phyloP scores from a whole-genome alignment of 2,797 vertebrate species.

The Rhadinocentrus ornatus region DNA sequence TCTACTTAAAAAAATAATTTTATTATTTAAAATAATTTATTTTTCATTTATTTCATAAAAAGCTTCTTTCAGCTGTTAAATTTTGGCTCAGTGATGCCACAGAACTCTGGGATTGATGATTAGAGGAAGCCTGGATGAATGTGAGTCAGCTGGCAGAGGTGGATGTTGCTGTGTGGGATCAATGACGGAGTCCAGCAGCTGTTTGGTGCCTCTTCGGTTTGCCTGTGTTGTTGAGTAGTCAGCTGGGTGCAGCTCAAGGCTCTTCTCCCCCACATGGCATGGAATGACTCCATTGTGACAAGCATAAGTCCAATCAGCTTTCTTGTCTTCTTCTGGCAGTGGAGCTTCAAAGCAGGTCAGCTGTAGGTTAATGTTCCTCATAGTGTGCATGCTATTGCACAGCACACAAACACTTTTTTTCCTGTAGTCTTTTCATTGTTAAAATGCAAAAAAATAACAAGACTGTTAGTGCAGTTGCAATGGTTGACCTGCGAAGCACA shows the following conservation, averaged over 20 bases:
- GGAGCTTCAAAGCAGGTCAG: constrained; percentile 64
- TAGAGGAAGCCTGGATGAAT: not conserved
- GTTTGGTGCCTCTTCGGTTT: constrained; percentile 35
- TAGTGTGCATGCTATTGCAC: constrained; percentile 6
- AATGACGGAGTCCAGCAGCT: constrained; percentile 39
- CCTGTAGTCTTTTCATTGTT: not conserved
- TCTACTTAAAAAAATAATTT: not conserved
- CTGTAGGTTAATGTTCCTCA: constrained; percentile 62
- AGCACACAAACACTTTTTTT: constrained; percentile 5
- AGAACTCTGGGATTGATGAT: not conserved
- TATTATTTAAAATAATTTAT: not conserved
- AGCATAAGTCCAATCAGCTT: constrained; percentile 30
- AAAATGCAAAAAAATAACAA: not conserved
- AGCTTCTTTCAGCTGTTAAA: not conserved
- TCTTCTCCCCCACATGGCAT: constrained; percentile 19
- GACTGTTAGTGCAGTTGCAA: too few species aligned
- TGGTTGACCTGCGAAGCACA: not conserved
- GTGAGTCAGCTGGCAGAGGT: constrained; percentile 3
- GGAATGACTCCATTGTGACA: constrained; percentile 55
- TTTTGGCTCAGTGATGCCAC: not conserved
- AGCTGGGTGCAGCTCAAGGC: constrained; percentile 35
- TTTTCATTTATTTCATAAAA: not conserved
- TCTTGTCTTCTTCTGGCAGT: constrained; percentile 33
- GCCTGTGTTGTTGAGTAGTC: constrained; percentile 33
- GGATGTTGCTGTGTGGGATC: constrained; percentile 3